These are phyloP conservation scores for Pungitius pungitius DNA, from an alignment of 2,113 vertebrate genomes.

Conservation along the genomic window DNA sequence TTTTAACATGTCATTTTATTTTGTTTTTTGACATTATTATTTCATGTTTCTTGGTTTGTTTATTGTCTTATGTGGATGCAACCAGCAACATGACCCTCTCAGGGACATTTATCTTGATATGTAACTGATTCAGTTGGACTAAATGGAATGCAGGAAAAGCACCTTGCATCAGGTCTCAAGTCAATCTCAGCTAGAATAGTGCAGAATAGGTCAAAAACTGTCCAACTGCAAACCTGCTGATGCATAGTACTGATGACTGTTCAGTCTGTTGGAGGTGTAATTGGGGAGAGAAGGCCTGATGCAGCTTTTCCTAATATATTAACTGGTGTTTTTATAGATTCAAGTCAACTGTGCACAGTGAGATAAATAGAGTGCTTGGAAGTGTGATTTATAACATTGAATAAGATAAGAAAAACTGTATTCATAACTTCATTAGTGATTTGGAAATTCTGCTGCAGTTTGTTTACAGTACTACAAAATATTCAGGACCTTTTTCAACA, in stretches of 20 bases:
- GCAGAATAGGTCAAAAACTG: conserved; percentile 10
- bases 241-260: conserved; percentile 37
- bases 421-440: neutral
- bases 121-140: neutral
- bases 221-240: conserved; percentile 12
- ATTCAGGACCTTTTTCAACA: neutral
- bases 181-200: conserved; percentile 24
- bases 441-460: neutral
- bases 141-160: conserved; percentile 8
- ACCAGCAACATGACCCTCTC: neutral
- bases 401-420: conserved; percentile 4
- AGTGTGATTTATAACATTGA: neutral
- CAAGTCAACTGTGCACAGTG: neutral
- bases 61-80: neutral
- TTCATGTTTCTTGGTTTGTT: neutral
- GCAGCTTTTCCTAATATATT: conserved; percentile 41
- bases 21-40: neutral
- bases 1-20: neutral
- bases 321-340: conserved; percentile 50
- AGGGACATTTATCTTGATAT: neutral
- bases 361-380: conserved; percentile 9
- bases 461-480: neutral
- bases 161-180: neutral
- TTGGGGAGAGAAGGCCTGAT: conserved; percentile 47
- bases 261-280: conserved; percentile 32